Evolutionary conservation across 2,113 vertebrate species (phyloP).

Genomic region (Pelodiscus sinensis): DNA sequence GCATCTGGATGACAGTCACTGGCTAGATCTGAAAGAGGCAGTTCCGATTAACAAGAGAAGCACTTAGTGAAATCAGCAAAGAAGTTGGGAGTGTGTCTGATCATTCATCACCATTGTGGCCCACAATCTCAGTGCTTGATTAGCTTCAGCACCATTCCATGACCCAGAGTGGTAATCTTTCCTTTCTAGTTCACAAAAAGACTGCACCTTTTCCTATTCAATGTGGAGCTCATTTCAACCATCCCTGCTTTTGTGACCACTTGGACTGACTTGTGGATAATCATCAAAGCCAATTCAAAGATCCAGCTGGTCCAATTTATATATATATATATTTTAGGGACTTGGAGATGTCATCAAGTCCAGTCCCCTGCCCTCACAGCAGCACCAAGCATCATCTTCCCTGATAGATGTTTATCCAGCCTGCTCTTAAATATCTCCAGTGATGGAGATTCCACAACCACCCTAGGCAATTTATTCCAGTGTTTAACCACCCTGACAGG

Average conservation of each 20-base stretch:
- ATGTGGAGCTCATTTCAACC: neutral
- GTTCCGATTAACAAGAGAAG: neutral
- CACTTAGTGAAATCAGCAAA: neutral
- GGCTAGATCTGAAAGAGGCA: neutral
- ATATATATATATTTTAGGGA: no score
- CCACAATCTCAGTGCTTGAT: neutral
- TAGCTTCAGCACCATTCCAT: neutral
- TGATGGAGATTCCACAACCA: no score
- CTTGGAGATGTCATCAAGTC: no score
- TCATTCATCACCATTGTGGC: neutral
- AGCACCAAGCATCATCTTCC: no score
- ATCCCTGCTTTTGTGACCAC: neutral
- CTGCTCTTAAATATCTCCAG: no score
- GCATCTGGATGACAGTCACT: neutral
- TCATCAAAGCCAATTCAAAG: neutral
- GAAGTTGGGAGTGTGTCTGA: neutral
- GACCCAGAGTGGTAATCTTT: neutral
- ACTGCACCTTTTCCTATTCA: neutral
- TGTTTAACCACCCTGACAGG: no score
- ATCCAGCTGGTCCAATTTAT: neutral
- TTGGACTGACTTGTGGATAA: neutral
- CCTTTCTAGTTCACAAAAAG: neutral
- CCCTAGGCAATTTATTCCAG: no score
- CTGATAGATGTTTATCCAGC: no score
- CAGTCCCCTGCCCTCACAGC: no score